phyloP scores from a whole-genome alignment of 1,140 invertebrate species.

The Tetramorium alpestre region DNA sequence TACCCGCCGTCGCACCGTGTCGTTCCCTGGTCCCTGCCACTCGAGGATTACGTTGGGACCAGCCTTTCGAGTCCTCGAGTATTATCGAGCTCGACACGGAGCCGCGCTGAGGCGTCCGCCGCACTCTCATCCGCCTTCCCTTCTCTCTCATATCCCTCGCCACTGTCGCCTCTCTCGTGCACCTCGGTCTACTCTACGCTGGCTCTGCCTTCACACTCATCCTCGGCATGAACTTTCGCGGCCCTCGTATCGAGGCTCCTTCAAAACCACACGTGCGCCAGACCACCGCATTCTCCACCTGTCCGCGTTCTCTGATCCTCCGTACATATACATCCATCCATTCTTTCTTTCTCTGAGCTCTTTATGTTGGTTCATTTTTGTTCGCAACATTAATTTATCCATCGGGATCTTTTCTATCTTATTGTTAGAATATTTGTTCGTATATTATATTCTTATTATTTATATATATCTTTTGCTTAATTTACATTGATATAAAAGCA shows the following conservation, averaged over 20 bases:
- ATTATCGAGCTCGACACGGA: constrained; percentile 79
- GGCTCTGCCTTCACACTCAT: constrained; percentile 28
- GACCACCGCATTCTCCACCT: constrained; percentile 7
- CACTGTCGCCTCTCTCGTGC: constrained; percentile 10
- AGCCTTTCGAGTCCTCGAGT: constrained; percentile 77
- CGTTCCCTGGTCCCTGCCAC: constrained; percentile 49
- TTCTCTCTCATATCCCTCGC: constrained; percentile 38
- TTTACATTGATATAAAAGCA: neutral
- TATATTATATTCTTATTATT: neutral
- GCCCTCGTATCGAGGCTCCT: constrained; percentile 31
- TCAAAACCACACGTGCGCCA: constrained; percentile 34
- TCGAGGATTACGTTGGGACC: constrained; percentile 69
- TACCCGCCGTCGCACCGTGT: neutral
- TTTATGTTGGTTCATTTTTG: neutral
- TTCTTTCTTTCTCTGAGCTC: neutral
- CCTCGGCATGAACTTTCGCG: constrained; percentile 43
- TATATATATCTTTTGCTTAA: neutral
- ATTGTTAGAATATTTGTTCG: neutral
- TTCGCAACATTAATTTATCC: neutral
- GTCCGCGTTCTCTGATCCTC: neutral
- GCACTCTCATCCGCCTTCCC: constrained; percentile 61
- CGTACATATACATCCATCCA: neutral
- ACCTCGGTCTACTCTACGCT: constrained; percentile 25
- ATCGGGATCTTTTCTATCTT: neutral
- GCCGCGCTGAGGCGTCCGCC: constrained; percentile 72